These are phyloP conservation scores for Sciaenops ocellatus DNA, from an alignment of 2,797 vertebrate genomes.

Conservation along the genomic window DNA sequence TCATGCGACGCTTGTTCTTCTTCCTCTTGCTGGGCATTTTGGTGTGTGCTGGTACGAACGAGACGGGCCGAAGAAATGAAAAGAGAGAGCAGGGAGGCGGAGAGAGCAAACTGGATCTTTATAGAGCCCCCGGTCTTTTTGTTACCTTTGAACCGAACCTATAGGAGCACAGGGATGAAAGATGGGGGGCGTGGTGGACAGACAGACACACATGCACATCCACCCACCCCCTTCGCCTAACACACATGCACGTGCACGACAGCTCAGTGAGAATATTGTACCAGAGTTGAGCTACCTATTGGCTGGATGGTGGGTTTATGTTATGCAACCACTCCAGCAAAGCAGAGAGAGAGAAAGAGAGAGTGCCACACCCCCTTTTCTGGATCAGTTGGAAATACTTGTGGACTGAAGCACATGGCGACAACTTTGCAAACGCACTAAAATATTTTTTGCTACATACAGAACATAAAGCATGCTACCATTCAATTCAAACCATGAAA, in stretches of 20 bases:
- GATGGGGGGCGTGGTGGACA: conserved; percentile 71
- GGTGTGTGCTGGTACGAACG: conserved; percentile 27
- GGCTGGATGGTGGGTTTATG: conserved; percentile 27
- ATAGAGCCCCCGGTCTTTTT: conserved; percentile 65
- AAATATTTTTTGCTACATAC: neutral
- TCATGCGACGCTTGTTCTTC: conserved; percentile 86
- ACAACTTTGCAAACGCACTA: neutral
- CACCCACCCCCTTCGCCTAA: neutral
- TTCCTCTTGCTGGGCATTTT: conserved; percentile 86
- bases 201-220: neutral
- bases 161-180: conserved; percentile 57
- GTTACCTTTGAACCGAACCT: conserved; percentile 69
- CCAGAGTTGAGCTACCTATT: conserved; percentile 29
- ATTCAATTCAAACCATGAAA: neutral
- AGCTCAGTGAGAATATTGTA: conserved; percentile 37
- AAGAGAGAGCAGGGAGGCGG: conserved; percentile 23
- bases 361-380: conserved; percentile 39
- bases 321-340: conserved; percentile 66
- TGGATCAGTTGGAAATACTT: conserved; percentile 20
- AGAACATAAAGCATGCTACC: neutral
- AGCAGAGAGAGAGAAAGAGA: conserved; percentile 14
- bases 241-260: conserved; percentile 42
- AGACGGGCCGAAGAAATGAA: conserved; percentile 14
- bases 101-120: conserved; percentile 60
- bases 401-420: conserved; percentile 36